Conservation (phyloP, 2,888 invertebrate genomes). For the Merodon equestris region DNA sequence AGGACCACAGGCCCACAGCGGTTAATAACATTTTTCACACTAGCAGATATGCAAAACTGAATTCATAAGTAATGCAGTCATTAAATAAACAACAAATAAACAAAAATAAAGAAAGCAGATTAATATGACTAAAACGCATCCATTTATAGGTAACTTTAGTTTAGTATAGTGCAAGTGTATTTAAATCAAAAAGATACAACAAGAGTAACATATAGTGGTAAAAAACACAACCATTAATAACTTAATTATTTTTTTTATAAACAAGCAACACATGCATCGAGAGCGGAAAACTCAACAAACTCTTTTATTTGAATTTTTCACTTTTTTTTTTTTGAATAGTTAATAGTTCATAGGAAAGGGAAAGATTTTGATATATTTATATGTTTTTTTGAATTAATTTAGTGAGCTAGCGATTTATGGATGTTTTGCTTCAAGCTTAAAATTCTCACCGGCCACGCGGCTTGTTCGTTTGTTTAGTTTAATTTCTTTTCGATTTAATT, state of each 20-base stretch:
- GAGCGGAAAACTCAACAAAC: constrained; percentile 46
- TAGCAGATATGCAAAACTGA: too few relatives aligned
- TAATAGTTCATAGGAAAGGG: too few relatives aligned
- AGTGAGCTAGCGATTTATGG: constrained; percentile 35
- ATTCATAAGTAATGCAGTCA: too few relatives aligned
- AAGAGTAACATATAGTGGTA: neutral
- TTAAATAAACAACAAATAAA: too few relatives aligned
- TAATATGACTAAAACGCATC: too few relatives aligned
- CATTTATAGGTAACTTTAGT: too few relatives aligned
- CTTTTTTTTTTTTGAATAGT: constrained; percentile 17
- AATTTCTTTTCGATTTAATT: neutral
- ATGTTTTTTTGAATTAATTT: constrained; percentile 14
- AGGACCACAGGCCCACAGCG: too few relatives aligned
- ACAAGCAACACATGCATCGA: constrained; percentile 54
- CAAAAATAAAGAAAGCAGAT: too few relatives aligned
- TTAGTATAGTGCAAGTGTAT: too few relatives aligned
- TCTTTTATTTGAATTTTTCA: neutral
- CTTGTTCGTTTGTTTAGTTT: too few relatives aligned
- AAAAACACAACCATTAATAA: neutral
- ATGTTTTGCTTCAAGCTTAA: constrained; percentile 9
- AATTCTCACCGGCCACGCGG: constrained; percentile 40
- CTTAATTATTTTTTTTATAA: constrained; percentile 12
- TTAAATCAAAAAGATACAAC: neutral
- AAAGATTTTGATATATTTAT: too few relatives aligned
- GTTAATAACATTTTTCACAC: too few relatives aligned